These are phyloP conservation scores for Loxodonta africana DNA, from an alignment of 2,113 vertebrate genomes.

Conservation along the genomic window DNA sequence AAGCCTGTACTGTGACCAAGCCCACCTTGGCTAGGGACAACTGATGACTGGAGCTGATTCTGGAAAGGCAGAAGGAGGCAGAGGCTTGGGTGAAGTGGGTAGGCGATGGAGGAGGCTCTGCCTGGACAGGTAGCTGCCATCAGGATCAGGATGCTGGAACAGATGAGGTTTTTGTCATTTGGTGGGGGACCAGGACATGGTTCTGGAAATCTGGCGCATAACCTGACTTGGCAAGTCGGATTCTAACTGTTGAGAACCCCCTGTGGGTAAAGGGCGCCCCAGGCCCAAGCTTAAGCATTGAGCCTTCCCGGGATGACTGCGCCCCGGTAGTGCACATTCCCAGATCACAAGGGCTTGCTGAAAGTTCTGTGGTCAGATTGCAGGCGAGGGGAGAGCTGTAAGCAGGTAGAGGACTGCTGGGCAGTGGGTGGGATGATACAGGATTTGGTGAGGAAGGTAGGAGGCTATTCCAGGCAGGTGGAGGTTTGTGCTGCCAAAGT, in stretches of 20 bases:
- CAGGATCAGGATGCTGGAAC: not conserved
- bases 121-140: not conserved
- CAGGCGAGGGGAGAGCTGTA: not conserved
- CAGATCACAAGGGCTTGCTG: not conserved
- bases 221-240: not conserved
- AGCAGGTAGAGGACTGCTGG: not conserved
- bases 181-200: not conserved
- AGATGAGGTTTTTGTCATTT: not conserved
- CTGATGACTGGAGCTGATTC: not conserved
- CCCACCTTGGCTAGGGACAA: not conserved
- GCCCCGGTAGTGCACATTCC: not conserved
- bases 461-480: not conserved
- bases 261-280: rapidly evolving
- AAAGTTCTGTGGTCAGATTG: not conserved
- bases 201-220: not conserved
- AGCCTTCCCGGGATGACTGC: no score
- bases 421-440: no score
- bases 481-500: not conserved
- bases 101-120: not conserved
- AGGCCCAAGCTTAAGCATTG: no score
- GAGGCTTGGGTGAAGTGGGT: no score
- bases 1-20: not conserved
- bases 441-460: not conserved
- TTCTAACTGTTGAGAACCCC: not conserved
- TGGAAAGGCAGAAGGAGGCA: not conserved